Percentiles rank a stretch among this genome's conserved stretches.
Evolutionary conservation across 2,888 invertebrate species (phyloP).

Genomic region (Scaptomyza caliginosa): DNA sequence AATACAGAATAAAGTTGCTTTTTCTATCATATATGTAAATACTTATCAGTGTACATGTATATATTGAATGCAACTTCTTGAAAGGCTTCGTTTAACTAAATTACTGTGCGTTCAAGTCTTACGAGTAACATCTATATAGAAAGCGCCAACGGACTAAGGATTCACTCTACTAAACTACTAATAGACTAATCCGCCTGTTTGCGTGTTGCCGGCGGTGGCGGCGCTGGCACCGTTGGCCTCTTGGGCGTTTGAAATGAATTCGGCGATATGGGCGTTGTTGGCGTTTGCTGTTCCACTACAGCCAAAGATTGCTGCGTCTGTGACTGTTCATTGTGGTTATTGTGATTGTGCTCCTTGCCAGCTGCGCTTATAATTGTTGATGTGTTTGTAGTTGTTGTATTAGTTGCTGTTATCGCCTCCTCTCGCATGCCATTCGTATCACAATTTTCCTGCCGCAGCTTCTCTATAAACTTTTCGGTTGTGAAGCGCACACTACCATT

Average conservation of each 20-base stretch:
- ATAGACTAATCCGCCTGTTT: conserved; percentile 67
- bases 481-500: conserved; percentile 58
- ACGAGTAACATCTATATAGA: conserved; percentile 38
- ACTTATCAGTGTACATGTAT: conserved; percentile 7
- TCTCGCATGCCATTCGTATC: conserved; percentile 64
- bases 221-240: conserved; percentile 82
- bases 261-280: conserved; percentile 80
- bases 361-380: conserved; percentile 3
- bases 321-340: conserved; percentile 54
- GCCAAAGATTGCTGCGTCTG: conserved; percentile 42
- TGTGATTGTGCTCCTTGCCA: conserved; percentile 49
- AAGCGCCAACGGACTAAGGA: conserved; percentile 54
- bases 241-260: conserved; percentile 80
- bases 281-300: conserved; percentile 29
- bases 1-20: conserved; percentile 60
- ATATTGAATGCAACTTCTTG: conserved; percentile 41
- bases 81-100: conserved; percentile 51
- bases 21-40: conserved; percentile 21
- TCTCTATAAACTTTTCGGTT: conserved; percentile 75
- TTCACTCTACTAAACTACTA: conserved; percentile 41
- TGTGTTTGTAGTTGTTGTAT: conserved; percentile 8
- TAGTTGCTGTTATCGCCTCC: conserved; percentile 23
- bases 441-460: conserved; percentile 68
- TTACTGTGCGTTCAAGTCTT: conserved; percentile 70
- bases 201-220: conserved; percentile 78